Evolutionary conservation across 2,888 invertebrate species (phyloP), one percentile per base, ranked within the genome.

Genomic region (Perizoma flavofasciatum): DNA sequence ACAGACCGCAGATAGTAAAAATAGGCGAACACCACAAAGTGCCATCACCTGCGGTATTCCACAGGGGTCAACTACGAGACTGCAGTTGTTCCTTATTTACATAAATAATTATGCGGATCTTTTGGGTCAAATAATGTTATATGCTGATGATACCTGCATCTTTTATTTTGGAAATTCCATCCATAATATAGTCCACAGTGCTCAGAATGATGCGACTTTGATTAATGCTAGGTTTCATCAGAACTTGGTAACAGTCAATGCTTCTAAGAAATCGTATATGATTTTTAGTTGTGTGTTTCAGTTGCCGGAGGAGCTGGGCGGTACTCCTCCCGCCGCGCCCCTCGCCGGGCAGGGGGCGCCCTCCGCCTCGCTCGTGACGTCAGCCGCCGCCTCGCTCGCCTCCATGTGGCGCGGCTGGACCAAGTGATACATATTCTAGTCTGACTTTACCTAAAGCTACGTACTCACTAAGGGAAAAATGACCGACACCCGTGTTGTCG

Each of bases 351-450:
- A 22, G 22, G 22, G 22, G 22, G 22, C 69, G 73, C 84, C 67
- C 93, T 94, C 86, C 93, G 95, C 95, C 5, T 81, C 96, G 54
- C 93, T 97, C 32, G 95, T 97, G 73, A 95, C 96, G 59, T 96
- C 97, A 73, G 96, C 97, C 34, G 96, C 96, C 54, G 96, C 96
- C 59, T 95, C 96, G 67, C 93, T 97, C 69, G 96, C 95, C 47
- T 97, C 97, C 58, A 93, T 97, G 76, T 96, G 96, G 95, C 94
- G 96, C 70, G 96, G 95, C 6, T 95, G 95, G 93, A 95, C 95
- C 78, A 93, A 94, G 78, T 94, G 90, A 91, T 63, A 8, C 37
- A 7, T 34, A 6, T 32, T 46, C 49, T 47, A 47, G 41, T 59
- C 39, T 6, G 22, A 22, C 22, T 22, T 22, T 22, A 22, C 22